These are phyloP conservation scores for Neoaliturus tenellus DNA, from an alignment of 2,888 invertebrate genomes.

Conservation along the genomic window DNA sequence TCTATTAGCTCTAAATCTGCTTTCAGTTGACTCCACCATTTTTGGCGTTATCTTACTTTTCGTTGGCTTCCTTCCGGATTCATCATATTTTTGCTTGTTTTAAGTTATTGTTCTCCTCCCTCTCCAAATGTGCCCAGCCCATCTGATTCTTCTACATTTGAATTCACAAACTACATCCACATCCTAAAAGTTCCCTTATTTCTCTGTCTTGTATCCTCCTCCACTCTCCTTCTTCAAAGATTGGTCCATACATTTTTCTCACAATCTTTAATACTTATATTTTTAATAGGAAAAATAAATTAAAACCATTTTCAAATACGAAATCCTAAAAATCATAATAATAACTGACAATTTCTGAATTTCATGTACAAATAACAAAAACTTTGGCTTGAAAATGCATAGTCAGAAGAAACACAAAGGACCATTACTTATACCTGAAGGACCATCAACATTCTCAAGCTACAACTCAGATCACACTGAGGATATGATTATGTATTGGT, in stretches of 20 bases:
- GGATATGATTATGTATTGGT: too few relatives aligned
- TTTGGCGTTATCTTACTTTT: slow-evolving; percentile 14
- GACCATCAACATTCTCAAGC: too few relatives aligned
- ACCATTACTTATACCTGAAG: too few relatives aligned
- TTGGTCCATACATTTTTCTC: slow-evolving; percentile 1
- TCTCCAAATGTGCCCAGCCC: slow-evolving; percentile 37
- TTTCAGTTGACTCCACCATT: slow-evolving; percentile 29
- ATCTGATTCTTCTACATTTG: slow-evolving; percentile 39
- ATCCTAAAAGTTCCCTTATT: not conserved
- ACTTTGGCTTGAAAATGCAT: too few relatives aligned
- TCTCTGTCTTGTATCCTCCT: not conserved
- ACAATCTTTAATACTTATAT: too few relatives aligned
- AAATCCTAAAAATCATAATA: too few relatives aligned
- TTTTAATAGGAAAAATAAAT: too few relatives aligned
- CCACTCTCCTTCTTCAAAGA: not conserved
- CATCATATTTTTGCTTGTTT: not conserved
- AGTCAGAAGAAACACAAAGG: too few relatives aligned
- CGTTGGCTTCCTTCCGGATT: slow-evolving; percentile 31
- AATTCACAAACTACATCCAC: not conserved
- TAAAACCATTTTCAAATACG: too few relatives aligned
- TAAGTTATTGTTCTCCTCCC: not conserved
- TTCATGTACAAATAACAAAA: too few relatives aligned
- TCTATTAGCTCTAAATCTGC: slow-evolving; percentile 14
- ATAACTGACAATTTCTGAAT: too few relatives aligned
- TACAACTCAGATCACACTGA: too few relatives aligned